These are phyloP conservation scores for Macquaria ambigua DNA, from an alignment of 2,113 vertebrate species.

Conservation along the genomic window DNA sequence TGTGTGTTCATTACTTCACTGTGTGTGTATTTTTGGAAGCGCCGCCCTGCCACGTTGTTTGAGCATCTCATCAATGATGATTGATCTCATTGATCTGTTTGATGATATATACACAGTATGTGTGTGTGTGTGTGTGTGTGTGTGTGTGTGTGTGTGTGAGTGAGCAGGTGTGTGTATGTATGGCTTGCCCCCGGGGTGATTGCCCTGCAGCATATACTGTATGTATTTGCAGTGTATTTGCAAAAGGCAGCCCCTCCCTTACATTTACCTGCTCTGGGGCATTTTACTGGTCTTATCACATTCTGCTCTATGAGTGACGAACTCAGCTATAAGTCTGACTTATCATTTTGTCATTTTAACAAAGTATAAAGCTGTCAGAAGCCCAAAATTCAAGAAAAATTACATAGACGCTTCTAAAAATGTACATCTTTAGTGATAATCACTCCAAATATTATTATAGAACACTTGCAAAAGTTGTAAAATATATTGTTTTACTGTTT, in stretches of 20 bases:
- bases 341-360: background rate
- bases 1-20: constrained; percentile 64
- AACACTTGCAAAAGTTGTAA: background rate
- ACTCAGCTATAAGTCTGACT: background rate
- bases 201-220: constrained; percentile 11
- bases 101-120: constrained; percentile 5
- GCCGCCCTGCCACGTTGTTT: constrained; percentile 55
- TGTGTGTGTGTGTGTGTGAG: too few species aligned
- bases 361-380: background rate
- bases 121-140: constrained; percentile 4
- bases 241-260: constrained; percentile 44
- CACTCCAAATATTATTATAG: background rate
- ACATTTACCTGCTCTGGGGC: constrained; percentile 52
- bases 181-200: constrained; percentile 38
- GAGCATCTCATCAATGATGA: constrained; percentile 36
- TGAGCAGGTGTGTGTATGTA: background rate
- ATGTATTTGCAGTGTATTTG: constrained; percentile 44
- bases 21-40: constrained; percentile 62
- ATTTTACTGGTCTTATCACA: constrained; percentile 25
- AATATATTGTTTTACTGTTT: background rate
- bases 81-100: constrained; percentile 28
- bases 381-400: background rate
- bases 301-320: background rate
- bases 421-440: background rate
- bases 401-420: background rate